Evolutionary conservation across 1,140 invertebrate species (phyloP).

Genomic region (Pomacea maculata): DNA sequence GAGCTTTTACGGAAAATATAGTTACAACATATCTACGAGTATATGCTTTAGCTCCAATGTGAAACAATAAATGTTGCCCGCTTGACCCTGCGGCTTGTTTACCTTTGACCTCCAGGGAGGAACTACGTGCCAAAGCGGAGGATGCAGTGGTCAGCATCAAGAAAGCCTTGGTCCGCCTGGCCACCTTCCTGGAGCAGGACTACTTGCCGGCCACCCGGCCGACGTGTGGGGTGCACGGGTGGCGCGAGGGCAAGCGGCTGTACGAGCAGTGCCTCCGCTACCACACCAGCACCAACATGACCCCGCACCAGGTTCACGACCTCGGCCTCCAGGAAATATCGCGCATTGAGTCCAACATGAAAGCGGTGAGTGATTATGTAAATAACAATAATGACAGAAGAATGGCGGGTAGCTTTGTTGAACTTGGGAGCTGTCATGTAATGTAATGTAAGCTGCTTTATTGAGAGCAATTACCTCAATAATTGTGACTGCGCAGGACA

Average conservation of each 20-base stretch:
- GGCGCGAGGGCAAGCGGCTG: slow-evolving; percentile 55
- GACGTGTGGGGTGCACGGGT: slow-evolving; percentile 48
- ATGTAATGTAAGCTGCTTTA: background rate
- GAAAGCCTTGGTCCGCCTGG: background rate
- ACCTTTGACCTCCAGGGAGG: background rate
- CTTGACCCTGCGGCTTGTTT: background rate
- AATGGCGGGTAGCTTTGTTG: background rate
- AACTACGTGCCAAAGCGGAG: background rate
- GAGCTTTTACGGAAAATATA: too few relatives aligned
- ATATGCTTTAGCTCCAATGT: too few relatives aligned
- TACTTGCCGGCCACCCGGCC: slow-evolving; percentile 54
- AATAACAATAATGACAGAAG: background rate
- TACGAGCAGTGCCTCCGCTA: slow-evolving; percentile 62
- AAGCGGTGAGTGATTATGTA: slow-evolving; percentile 36
- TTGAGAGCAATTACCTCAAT: background rate
- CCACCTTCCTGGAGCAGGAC: slow-evolving; percentile 30
- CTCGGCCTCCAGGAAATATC: slow-evolving; percentile 62
- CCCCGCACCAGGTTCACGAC: slow-evolving; percentile 62
- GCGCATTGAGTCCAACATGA: slow-evolving; percentile 62
- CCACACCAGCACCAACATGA: slow-evolving; percentile 58
- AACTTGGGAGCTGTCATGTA: too few relatives aligned
- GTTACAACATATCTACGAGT: too few relatives aligned
- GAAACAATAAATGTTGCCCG: too few relatives aligned
- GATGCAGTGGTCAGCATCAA: background rate
- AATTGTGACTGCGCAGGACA: background rate